Evolutionary conservation across 2,888 invertebrate genomes (phyloP), one percentile per base, ranked within the genome.

Genomic region (Panopea generosa): DNA sequence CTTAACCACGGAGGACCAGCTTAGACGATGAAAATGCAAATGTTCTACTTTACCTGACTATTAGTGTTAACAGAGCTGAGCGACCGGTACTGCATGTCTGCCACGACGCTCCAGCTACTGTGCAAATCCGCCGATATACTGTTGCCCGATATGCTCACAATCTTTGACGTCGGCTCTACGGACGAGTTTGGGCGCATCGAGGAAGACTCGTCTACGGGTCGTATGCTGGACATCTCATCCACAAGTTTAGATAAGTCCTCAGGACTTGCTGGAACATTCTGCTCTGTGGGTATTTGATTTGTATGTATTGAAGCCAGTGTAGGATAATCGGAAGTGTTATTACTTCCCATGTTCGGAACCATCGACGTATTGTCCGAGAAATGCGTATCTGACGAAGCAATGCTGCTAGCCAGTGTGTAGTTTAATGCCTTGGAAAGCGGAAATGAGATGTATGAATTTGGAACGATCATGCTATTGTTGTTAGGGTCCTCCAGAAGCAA

Each of bases 361-460:
- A 88, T 68, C 4, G 88, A 88, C 0, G 86, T 87, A 67, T 87
- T 86, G 71, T 87, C 86, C 0, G 85, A 83, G 47, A 77, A 80
- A 20, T 83, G 79, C 0, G 85, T 85, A 9, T 83, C 83, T 1
- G 84, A 81, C 6, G 81, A 82, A 18, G 74, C 77, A 18, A 84
- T 62, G 50, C 84, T 84, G 52, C 84, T 84, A 0, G 81, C 83
- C 20, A 82, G 67, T 1, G 83, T 83, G 45, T 74, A 70, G 43
- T 77, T 71, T 4, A 80, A 61, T 14, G 57, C 65, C 24, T 77
- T 81, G 0, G 76, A 66, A 18, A 78, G 72, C 43, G 82, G 75
- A 16, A 66, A 70, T 7, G 83, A 75, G n/a, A 83, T 50, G 67
- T 84, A 82, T 2, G 78, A 79, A 24, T 75, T 77, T 2, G 77